Evolutionary conservation across 2,888 invertebrate genomes (phyloP), one percentile per base, ranked within the genome.

Genomic region (Agrotis clavis): DNA sequence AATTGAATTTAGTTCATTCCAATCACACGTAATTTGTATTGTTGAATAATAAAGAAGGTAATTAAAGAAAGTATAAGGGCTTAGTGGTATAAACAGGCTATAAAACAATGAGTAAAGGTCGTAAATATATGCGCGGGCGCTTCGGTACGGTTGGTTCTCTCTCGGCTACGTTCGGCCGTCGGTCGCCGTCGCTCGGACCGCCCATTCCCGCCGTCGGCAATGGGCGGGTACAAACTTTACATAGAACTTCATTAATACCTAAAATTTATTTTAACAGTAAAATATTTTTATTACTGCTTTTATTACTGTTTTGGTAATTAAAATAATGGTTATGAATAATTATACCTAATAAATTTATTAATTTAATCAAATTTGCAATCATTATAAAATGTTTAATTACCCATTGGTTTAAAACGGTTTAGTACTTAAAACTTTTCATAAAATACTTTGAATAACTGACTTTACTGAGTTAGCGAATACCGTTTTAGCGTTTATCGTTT

Each of bases 61-160:
- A 82, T 84, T 86, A 81, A 82, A 79, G 53, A 81, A 80, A 76
- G 57, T 79, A 71, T 86, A 70, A 76, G 74, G 65, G 67, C 77
- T 67, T 85, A 86, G 86, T 84, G 81, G 79, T 85, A 86, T 85
- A 87, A 90, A 89, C 86, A 85, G 77, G 79, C 79, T 74, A 85
- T 89, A 87, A 89, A 88, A 89, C 82, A 85, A 88, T 67, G 67
- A 77, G 70, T 72, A 74, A 30, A 82, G 71, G 77, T 87, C 87
- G 87, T 81, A 81, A 87, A 85, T 59, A 76, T 51, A 57, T 72
- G 69, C 81, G 74, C 76, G 75, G 51, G 63, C 71, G 85, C 85
- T 47, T 69, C 67, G 64, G 50, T 56, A 50, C 25, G 53, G 59
- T 74, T 74, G 77, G 83, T 71, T 62, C 70, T 57, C 30, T 70